Evolutionary conservation across 2,888 invertebrate species (phyloP).

Genomic region (Archips xylosteana): DNA sequence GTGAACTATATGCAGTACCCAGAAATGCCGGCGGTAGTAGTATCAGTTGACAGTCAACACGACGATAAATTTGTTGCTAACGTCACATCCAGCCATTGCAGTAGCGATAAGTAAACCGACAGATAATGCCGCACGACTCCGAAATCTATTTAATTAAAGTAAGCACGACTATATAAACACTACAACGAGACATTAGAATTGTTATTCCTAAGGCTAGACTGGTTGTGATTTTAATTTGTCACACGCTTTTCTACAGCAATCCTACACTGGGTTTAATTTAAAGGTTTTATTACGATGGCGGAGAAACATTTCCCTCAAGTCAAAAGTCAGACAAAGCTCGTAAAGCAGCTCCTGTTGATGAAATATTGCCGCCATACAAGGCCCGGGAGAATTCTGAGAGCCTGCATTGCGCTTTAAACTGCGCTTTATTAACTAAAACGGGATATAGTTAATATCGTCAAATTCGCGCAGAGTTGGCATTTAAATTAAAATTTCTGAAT

Average conservation of each 20-base stretch:
- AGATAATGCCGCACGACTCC: conserved; percentile 25
- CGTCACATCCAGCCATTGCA: conserved; percentile 69
- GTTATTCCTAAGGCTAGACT: conserved; percentile 7
- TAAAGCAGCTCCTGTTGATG: conserved; percentile 64
- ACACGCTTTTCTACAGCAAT: conserved; percentile 32
- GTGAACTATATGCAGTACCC: conserved; percentile 10
- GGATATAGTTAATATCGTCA: not conserved
- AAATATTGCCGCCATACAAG: conserved; percentile 61
- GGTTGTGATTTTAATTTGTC: conserved; percentile 21
- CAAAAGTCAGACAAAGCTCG: conserved; percentile 63
- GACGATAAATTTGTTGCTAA: conserved; percentile 72
- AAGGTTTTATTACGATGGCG: conserved; percentile 47
- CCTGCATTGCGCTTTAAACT: conserved; percentile 52
- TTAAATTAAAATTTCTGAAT: too few relatives aligned
- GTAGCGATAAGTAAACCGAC: conserved; percentile 32
- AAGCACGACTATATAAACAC: conserved; percentile 1
- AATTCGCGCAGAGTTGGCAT: too few relatives aligned
- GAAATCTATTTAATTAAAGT: conserved; percentile 22
- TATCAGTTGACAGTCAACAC: conserved; percentile 73
- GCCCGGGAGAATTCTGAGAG: conserved; percentile 50
- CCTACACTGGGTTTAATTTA: conserved; percentile 32
- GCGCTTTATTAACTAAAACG: conserved; percentile 52
- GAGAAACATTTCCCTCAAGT: conserved; percentile 58
- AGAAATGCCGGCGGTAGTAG: conserved; percentile 51
- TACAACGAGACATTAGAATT: not conserved